Base-by-base conservation (phyloP, 2,888 invertebrate species). In the Drosophila gaucha region DNA sequence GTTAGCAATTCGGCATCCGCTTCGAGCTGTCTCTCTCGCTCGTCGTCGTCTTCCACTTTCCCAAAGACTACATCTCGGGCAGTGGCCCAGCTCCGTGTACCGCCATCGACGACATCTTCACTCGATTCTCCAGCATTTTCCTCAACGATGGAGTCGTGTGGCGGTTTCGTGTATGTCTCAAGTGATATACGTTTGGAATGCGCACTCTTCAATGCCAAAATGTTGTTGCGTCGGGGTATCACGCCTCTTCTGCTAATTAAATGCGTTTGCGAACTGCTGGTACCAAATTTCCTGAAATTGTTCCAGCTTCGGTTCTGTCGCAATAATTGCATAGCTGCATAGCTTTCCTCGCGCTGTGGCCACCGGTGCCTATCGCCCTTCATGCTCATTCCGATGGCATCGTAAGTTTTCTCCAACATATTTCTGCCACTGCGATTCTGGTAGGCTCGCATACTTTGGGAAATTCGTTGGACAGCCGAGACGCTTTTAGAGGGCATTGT, bases 301-400 rank as follows among this genome's bases (percentile, higher is more conserved):
- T 16, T 66, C 63, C 63, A 57, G 8, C 30, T 59, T 0, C 63
- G 68, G 6, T 35, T 57, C 33, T 75, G 79, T 0, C 38, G 26
- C 6, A 47, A 12, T 1, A 75, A 6, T 3, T 75, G 65, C 0
- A 31, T 10, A 6, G 63, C 79, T 0, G 83, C 86, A 5, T 28
- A 82, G 3, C 26, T 12, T 3, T 86, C 80, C 22, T 86, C 79
- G 0, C 86, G 55, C 6, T 22, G 6, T 0, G 79, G 86, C 86
- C 86, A 85, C 1, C 31, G 6, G 0, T 36, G 60, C 1, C 14
- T 28, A 6, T 26, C 30, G 14, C 20, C 9, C 10, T 28, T 26
- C 10, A 22, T 30, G 3, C 22, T 22, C 4, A 51, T 8, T 5
- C 38, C 36, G 1, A 58, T 8, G 1, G 55, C 26, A 31, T 55